Evolutionary conservation across 2,797 vertebrate species (phyloP), one percentile per base, ranked within the genome.

Genomic region (Amblyraja radiata): DNA sequence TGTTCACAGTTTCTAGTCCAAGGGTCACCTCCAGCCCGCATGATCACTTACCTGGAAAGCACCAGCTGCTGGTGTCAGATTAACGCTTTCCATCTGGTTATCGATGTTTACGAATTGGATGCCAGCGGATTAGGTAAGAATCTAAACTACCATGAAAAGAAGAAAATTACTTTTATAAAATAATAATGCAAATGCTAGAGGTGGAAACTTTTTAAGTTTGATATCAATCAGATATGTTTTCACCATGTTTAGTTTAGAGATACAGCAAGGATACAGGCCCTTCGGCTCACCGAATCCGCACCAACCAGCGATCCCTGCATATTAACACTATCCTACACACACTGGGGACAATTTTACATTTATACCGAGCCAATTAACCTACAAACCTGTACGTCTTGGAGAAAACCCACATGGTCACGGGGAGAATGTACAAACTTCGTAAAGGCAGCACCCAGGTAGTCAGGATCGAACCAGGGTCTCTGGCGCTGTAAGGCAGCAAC

Each of bases 41-140:
- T 99, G 96, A 95, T 95, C 93, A 94, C 96, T 6, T 98, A 98
- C 94, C 96, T 99, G 94, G 97, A 96, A 95, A 97, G 96, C 58
- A 98, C 98, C 93, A 97, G 97, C 96, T 98, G 97, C 94, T 97
- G 98, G 83, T 99, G 98, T 95, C 98, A 99, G 96, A 97, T 96
- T 80, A 97, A 96, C 25, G 97, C 97, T 73, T 97, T 99, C 94
- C 97, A 97, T 95, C 97, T 99, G 93, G 97, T 98, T 88, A 96
- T 96, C 93, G 96, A 98, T 94, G 96, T 99, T 86, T 98, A 98
- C 96, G 97, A 99, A 94, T 97, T 99, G 94, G 98, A 99, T 94
- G 95, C 95, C n/a, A 95, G 95, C 91, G 98, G 98, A 93, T 96
- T 99, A 93, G 98, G 99, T 99, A 95, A 97, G 96, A 11, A 46